Conservation (phyloP, 2,888 invertebrate species). For the Folsomia candida region DNA sequence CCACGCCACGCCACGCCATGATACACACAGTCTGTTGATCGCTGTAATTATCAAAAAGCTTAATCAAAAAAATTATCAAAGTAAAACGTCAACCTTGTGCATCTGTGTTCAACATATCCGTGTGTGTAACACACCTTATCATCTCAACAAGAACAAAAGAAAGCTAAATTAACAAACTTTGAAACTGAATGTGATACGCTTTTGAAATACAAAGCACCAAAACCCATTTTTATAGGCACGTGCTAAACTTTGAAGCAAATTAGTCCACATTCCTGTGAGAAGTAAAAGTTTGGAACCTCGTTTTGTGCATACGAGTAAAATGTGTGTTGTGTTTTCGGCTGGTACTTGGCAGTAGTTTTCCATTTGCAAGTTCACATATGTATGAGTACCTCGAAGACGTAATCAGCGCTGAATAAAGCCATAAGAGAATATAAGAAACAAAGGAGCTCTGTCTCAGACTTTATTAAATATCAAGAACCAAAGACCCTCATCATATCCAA, state of each 20-base stretch:
- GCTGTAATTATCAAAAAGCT: background rate
- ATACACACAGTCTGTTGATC: no score
- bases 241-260: background rate
- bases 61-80: background rate
- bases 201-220: background rate
- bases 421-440: background rate
- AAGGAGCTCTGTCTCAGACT: background rate
- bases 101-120: background rate
- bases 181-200: background rate
- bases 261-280: background rate
- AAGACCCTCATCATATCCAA: background rate
- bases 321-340: no score
- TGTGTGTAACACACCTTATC: background rate
- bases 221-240: background rate
- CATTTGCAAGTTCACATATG: background rate
- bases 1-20: background rate
- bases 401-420: background rate
- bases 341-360: background rate
- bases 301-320: no score
- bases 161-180: background rate
- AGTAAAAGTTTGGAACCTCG: background rate
- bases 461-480: background rate
- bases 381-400: background rate
- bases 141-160: background rate
- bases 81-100: no score